Evolutionary conservation across 2,888 invertebrate genomes (phyloP), one percentile per base, ranked within the genome.

Genomic region (Drosophila colorata): DNA sequence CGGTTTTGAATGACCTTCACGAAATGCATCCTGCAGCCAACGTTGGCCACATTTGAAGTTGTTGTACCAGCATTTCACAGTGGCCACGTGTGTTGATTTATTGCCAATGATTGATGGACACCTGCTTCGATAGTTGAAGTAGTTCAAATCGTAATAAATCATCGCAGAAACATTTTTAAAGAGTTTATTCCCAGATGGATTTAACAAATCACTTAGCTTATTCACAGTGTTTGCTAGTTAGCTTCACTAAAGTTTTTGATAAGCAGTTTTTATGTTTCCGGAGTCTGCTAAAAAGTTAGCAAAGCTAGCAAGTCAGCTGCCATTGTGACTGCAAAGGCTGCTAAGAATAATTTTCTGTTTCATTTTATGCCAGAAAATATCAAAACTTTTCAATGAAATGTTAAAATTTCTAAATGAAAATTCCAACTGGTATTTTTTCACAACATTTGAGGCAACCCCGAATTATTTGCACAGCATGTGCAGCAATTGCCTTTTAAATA

Each of bases 401-500:
- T n/a, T n/a, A n/a, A n/a, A n/a, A n/a, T n/a, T n/a, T n/a, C n/a
- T n/a, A n/a, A n/a, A n/a, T n/a, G n/a, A n/a, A n/a, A n/a, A 20
- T 20, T 20, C 20, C 20, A 20, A 20, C 28, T 2, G 28, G 9
- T 28, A 9, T 28, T 28, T 8, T 28, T 9, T 0, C 28, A 28
- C 28, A 28, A 53, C 11, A 28, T 4, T 16, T 1, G 5, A 13
- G 33, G 14, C 43, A 23, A 28, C 43, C 53, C 53, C 53, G 33
- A 43, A 28, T n/a, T 18, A 40, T 28, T 18, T 52, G 52, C 28
- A 40, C 4, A 4, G 33, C 38, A 38, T 14, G 51, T 23, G 41
- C 35, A 14, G 23, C 37, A 14, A 18, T 55, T 51, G 49, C 8
- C 16, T 28, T 40, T 46, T 14, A 44, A 48, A 33, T 28, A 14